A percentile compares a stretch with the other conserved stretches of the same genome.
These are phyloP conservation scores for Watsonalla binaria DNA, from an alignment of 2,888 invertebrate genomes.

Conservation along the genomic window DNA sequence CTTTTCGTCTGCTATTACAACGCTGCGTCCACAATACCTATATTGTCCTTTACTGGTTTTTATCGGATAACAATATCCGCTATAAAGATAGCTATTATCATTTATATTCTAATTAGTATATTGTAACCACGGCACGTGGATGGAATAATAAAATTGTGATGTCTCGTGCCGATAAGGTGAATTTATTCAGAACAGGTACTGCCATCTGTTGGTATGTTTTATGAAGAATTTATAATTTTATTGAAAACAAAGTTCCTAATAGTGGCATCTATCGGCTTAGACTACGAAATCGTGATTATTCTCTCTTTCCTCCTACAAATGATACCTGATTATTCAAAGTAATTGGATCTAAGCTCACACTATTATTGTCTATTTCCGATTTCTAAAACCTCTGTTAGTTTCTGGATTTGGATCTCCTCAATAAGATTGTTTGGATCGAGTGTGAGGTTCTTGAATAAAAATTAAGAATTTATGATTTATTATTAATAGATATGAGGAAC, in stretches of 20 bases:
- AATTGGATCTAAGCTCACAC: too few species aligned
- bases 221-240: neutral
- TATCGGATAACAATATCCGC: too few species aligned
- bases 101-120: neutral
- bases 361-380: too few species aligned
- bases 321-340: too few species aligned
- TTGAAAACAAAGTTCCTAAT: slow-evolving; percentile 8
- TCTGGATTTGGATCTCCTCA: too few species aligned
- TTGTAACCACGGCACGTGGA: neutral
- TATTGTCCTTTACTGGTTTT: neutral
- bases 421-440: neutral
- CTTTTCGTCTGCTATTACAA: neutral
- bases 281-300: too few species aligned
- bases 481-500: too few species aligned
- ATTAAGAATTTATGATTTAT: too few species aligned
- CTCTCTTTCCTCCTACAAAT: too few species aligned
- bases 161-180: neutral
- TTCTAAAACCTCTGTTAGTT: too few species aligned
- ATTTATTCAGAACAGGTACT: too few species aligned
- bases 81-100: too few species aligned
- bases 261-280: slow-evolving; percentile 26
- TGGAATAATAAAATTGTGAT: neutral
- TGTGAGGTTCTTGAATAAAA: neutral
- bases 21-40: neutral
- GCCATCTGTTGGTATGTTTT: neutral